A percentile compares a stretch with the other conserved stretches of the same genome.
Evolutionary conservation across 2,797 vertebrate species (phyloP).

Genomic region (Vultur gryphus): DNA sequence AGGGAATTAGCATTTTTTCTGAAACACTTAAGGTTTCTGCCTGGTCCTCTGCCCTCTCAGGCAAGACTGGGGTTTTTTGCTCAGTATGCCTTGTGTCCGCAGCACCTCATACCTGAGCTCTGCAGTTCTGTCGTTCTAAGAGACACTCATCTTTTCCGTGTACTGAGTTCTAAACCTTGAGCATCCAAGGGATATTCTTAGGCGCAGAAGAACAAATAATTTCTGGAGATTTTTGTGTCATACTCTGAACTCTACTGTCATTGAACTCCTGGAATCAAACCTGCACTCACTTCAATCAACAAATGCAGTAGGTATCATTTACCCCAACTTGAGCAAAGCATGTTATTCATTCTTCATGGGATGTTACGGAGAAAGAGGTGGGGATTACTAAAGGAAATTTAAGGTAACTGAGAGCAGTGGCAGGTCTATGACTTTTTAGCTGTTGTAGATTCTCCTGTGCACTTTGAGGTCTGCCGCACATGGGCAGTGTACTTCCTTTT

Average conservation of each 20-base stretch:
- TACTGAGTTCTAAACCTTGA: neutral
- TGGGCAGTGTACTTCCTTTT: neutral
- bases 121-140: neutral
- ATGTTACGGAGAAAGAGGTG: neutral
- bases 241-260: neutral
- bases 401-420: neutral
- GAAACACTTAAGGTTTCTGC: neutral
- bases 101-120: neutral
- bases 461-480: rapidly evolving
- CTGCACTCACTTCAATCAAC: neutral
- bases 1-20: neutral
- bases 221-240: neutral
- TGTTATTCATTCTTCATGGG: neutral
- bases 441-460: neutral
- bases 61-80: neutral
- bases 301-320: neutral
- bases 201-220: neutral
- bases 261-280: neutral
- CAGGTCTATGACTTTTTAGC: neutral
- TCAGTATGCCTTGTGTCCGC: rapidly evolving
- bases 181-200: neutral
- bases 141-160: neutral
- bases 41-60: neutral
- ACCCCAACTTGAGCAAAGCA: neutral
- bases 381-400: neutral